phyloP scores from a whole-genome alignment of 2,113 vertebrate genomes.

The zebrafish (Danio rerio) region DNA sequence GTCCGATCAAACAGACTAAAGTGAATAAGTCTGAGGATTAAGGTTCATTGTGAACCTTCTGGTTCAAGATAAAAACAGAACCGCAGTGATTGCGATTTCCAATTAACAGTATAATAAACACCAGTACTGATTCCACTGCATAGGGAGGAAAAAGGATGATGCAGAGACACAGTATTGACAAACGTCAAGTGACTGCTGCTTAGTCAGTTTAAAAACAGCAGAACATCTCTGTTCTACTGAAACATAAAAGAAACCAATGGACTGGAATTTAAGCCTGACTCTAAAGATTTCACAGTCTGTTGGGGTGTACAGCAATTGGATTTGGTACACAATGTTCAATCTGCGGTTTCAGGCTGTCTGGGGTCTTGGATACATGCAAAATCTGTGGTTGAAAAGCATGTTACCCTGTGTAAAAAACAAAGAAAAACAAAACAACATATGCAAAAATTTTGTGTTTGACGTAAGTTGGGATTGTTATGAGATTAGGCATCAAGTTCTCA shows the following conservation, averaged over 20 bases:
- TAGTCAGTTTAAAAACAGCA: conserved; percentile 5
- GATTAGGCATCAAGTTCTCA: neutral
- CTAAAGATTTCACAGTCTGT: neutral
- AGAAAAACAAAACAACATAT: neutral
- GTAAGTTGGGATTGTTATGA: neutral
- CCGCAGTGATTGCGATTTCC: neutral
- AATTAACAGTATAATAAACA: neutral
- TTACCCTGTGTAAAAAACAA: neutral
- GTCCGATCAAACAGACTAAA: neutral
- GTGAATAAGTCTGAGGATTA: neutral
- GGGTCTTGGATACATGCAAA: conserved; percentile 37
- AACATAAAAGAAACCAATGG: conserved; percentile 6
- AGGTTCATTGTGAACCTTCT: conserved; percentile 44
- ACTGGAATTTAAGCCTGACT: neutral
- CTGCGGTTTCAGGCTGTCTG: neutral
- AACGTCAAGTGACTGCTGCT: neutral
- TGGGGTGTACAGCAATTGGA: neutral
- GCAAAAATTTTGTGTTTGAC: neutral
- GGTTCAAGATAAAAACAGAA: conserved; percentile 8
- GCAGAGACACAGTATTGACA: neutral
- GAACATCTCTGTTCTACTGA: neutral
- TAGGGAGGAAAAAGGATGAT: neutral
- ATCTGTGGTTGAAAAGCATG: conserved; percentile 24
- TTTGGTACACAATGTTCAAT: neutral
- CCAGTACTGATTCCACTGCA: neutral